Conservation (phyloP, 30 jellyfish, hydroid and myxozoan species). For the Chrysaora quinquecirrha region DNA sequence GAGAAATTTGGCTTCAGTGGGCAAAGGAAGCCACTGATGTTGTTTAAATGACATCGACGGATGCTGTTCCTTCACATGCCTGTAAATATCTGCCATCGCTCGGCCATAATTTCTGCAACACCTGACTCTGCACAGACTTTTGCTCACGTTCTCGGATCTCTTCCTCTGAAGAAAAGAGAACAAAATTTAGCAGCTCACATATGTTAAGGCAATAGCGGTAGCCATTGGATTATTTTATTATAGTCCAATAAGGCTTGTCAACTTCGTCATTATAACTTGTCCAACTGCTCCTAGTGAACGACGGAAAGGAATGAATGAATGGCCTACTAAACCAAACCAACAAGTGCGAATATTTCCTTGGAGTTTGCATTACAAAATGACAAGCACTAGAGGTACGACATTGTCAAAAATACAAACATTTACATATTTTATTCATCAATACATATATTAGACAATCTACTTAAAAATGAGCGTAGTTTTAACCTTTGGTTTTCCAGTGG, state of each 20-base stretch:
- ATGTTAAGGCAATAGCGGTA: neutral
- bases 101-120: neutral
- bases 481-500: neutral
- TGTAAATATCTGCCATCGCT: neutral
- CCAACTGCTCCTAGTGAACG: neutral
- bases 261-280: neutral
- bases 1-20: neutral
- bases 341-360: neutral
- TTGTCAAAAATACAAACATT: too few relatives aligned
- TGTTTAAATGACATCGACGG: neutral
- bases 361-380: too few relatives aligned
- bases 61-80: slow-evolving; percentile 1
- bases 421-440: too few relatives aligned
- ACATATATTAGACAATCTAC: too few relatives aligned
- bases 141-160: neutral
- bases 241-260: neutral
- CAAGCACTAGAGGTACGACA: too few relatives aligned
- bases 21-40: slow-evolving; percentile 1
- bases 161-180: neutral
- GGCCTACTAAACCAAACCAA: slow-evolving; percentile 1
- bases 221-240: neutral
- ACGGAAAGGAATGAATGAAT: neutral
- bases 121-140: slow-evolving; percentile 1
- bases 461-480: too few relatives aligned
- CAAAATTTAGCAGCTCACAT: neutral